Evolutionary conservation across 2,888 invertebrate genomes (phyloP).

Genomic region (Caenorhabditis sulstoni): DNA sequence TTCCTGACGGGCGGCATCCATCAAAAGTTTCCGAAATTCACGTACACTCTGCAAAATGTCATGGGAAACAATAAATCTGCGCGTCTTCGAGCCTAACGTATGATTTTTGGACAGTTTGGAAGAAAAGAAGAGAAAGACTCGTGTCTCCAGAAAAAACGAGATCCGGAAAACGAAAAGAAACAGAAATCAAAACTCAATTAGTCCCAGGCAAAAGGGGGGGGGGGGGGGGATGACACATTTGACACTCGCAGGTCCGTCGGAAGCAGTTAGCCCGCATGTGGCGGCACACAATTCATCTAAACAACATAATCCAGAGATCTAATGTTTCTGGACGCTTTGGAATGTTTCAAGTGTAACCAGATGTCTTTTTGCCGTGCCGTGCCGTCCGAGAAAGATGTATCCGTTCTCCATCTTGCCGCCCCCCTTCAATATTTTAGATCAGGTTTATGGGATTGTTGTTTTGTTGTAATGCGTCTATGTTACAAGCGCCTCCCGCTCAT

Average conservation of each 20-base stretch:
- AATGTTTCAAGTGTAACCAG: slow-evolving; percentile 52
- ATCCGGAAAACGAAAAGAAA: not conserved
- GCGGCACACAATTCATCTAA: too few species aligned
- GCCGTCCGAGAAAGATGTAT: slow-evolving; percentile 24
- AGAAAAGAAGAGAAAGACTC: too few species aligned
- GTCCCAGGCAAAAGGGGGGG: too few species aligned
- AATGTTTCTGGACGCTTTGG: not conserved
- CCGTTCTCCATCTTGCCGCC: slow-evolving; percentile 6
- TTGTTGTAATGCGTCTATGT: slow-evolving; percentile 44
- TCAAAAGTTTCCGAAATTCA: not conserved
- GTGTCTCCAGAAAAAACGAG: not conserved
- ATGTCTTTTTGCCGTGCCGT: too few species aligned
- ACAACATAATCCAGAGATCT: too few species aligned
- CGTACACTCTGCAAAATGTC: not conserved
- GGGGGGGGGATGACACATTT: slow-evolving; percentile 43
- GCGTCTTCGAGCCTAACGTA: not conserved
- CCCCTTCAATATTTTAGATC: slow-evolving; percentile 52
- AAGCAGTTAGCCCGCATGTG: too few species aligned
- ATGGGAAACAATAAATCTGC: not conserved
- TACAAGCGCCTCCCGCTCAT: slow-evolving; percentile 32
- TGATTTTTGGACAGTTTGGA: slow-evolving; percentile 12
- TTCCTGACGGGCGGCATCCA: not conserved
- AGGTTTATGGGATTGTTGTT: slow-evolving; percentile 51
- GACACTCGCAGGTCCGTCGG: slow-evolving; percentile 23
- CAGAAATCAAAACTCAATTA: slow-evolving; percentile 6